Percentiles rank a stretch among this genome's conserved stretches.
Evolutionary conservation across 2,113 vertebrate genomes (phyloP).

Genomic region (Synodontis membranacea): DNA sequence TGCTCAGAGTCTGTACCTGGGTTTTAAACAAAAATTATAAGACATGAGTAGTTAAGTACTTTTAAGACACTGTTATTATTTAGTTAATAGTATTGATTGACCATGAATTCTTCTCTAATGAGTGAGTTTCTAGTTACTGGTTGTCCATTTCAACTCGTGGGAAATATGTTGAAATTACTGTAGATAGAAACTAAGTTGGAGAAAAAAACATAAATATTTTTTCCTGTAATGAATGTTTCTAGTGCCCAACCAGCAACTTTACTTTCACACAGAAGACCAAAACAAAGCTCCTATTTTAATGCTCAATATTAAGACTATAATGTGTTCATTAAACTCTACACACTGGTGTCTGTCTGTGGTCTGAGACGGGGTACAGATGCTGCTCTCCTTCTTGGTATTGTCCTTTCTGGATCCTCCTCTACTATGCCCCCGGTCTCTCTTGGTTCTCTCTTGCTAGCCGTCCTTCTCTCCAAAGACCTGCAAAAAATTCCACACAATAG

Average conservation of each 20-base stretch:
- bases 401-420: not conserved
- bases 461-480: slow-evolving; percentile 40
- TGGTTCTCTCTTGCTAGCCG: not conserved
- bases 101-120: not conserved
- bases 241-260: not conserved
- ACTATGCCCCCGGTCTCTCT: slow-evolving; percentile 14
- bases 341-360: slow-evolving; percentile 62
- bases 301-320: not conserved
- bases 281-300: not conserved
- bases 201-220: not conserved
- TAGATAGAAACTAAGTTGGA: not conserved
- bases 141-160: no score
- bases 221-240: not conserved
- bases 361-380: slow-evolving; percentile 60
- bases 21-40: not conserved
- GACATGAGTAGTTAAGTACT: not conserved
- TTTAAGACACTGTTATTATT: not conserved
- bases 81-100: not conserved
- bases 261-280: not conserved
- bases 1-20: slow-evolving; percentile 56
- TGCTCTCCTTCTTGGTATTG: slow-evolving; percentile 49
- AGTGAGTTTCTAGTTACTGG: not conserved
- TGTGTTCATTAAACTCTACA: slow-evolving; percentile 46
- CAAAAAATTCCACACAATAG: not conserved
- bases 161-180: not conserved